A percentile compares a stretch with the other conserved stretches of the same genome.
Conservation (phyloP, 2,888 invertebrate genomes). For the Eulithis testata region DNA sequence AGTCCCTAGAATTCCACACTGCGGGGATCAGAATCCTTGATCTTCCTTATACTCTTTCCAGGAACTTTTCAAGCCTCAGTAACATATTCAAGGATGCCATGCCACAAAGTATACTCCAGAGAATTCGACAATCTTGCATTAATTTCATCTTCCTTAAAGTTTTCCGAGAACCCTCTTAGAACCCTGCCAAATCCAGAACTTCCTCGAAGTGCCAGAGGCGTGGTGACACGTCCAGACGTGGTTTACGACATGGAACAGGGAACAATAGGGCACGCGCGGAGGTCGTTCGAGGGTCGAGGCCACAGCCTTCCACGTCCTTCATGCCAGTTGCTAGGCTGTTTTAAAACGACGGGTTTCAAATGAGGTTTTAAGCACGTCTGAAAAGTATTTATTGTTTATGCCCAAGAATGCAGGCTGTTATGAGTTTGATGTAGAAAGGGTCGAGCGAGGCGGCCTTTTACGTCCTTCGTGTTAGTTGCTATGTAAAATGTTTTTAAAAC, state of each 20-base stretch:
- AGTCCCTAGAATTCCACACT: neutral
- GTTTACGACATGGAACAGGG: constrained; percentile 58
- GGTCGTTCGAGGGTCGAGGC: constrained; percentile 73
- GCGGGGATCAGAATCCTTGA: neutral
- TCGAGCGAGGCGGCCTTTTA: constrained; percentile 20
- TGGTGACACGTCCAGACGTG: constrained; percentile 39
- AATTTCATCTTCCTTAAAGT: constrained; percentile 24
- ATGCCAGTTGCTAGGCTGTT: constrained; percentile 46
- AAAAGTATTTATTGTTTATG: constrained; percentile 27
- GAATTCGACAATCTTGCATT: constrained; percentile 17
- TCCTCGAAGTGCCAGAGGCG: constrained; percentile 38
- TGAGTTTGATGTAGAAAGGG: constrained; percentile 17
- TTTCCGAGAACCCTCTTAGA: constrained; percentile 24
- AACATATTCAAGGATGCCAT: constrained; percentile 4
- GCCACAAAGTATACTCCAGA: constrained; percentile 4
- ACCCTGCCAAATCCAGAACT: constrained; percentile 30
- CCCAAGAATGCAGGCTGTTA: constrained; percentile 10
- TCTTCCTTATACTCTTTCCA: constrained; percentile 8
- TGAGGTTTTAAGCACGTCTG: constrained; percentile 34
- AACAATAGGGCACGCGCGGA: constrained; percentile 76
- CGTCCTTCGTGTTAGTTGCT: constrained; percentile 24
- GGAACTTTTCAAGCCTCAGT: constrained; percentile 4
- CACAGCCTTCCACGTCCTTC: constrained; percentile 74
- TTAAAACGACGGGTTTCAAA: constrained; percentile 39
- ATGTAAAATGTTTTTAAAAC: constrained; percentile 5